These are phyloP conservation scores for Gobiocypris rarus DNA, from an alignment of 2,113 vertebrate species.

Conservation along the genomic window DNA sequence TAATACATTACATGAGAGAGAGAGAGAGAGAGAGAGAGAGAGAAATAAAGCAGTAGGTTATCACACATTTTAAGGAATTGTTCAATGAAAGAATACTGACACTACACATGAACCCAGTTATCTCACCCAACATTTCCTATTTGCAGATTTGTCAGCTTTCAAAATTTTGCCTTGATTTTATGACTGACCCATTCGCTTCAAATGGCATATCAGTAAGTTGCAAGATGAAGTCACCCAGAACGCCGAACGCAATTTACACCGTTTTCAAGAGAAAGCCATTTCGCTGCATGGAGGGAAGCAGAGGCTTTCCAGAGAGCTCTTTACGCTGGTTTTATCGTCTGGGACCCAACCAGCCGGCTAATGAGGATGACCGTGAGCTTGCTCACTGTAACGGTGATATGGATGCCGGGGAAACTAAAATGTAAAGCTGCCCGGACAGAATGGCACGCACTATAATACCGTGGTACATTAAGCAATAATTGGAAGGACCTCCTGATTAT, in stretches of 20 bases:
- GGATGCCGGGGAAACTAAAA: slow-evolving; percentile 29
- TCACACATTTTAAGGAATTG: slow-evolving; percentile 12
- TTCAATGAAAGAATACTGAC: not conserved
- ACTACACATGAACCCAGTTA: slow-evolving; percentile 13
- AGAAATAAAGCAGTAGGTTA: not conserved
- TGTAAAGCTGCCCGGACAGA: slow-evolving; percentile 34
- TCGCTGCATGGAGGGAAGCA: not conserved
- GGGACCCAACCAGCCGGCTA: slow-evolving; percentile 56
- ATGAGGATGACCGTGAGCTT: slow-evolving; percentile 48
- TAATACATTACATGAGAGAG: not conserved
- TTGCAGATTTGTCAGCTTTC: slow-evolving; percentile 26
- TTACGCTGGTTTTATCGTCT: slow-evolving; percentile 31
- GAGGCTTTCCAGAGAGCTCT: slow-evolving; percentile 35
- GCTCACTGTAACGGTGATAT: slow-evolving; percentile 37
- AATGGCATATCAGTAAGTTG: slow-evolving; percentile 23
- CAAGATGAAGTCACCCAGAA: slow-evolving; percentile 22
- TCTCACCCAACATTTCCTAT: not conserved
- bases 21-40: not conserved
- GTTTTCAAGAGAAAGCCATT: not conserved
- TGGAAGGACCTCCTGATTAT: slow-evolving; percentile 57
- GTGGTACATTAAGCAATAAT: slow-evolving; percentile 64
- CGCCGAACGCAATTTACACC: not conserved
- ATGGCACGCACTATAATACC: slow-evolving; percentile 35
- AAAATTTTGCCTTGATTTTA: not conserved
- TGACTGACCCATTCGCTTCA: slow-evolving; percentile 8